These are phyloP conservation scores for Pachypanchax playfairii DNA, from an alignment of 2,113 vertebrate genomes.

Conservation along the genomic window DNA sequence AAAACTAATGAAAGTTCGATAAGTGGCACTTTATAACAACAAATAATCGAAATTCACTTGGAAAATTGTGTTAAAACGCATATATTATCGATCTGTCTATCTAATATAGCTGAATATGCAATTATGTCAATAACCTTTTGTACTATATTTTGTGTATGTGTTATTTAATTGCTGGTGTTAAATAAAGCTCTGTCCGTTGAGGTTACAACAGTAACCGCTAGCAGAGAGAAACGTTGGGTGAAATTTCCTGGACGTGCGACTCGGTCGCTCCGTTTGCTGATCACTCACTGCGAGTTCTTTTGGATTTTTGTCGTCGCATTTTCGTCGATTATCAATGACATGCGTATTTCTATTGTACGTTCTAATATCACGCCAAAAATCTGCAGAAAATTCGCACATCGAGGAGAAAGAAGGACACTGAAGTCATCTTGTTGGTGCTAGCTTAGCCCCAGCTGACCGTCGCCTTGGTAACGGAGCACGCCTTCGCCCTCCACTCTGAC, in stretches of 20 bases:
- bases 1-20: background rate
- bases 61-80: no score
- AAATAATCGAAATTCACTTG: no score
- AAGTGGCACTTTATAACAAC: background rate
- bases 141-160: background rate
- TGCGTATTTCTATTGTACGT: slow-evolving; percentile 17
- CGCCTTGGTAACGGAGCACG: slow-evolving; percentile 81
- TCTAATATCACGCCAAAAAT: background rate
- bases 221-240: background rate
- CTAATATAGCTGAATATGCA: no score
- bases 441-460: slow-evolving; percentile 66
- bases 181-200: no score
- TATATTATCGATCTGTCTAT: no score
- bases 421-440: slow-evolving; percentile 9
- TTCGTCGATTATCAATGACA: slow-evolving; percentile 27
- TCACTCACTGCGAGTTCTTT: slow-evolving; percentile 74
- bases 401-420: background rate
- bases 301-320: slow-evolving; percentile 25
- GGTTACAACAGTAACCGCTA: background rate
- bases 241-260: background rate
- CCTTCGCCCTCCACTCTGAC: slow-evolving; percentile 79
- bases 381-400: background rate
- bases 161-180: no score
- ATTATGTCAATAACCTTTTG: no score
- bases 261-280: slow-evolving; percentile 4